Evolutionary conservation across 2,113 vertebrate genomes (phyloP).

Genomic region (Otocyon megalotis): DNA sequence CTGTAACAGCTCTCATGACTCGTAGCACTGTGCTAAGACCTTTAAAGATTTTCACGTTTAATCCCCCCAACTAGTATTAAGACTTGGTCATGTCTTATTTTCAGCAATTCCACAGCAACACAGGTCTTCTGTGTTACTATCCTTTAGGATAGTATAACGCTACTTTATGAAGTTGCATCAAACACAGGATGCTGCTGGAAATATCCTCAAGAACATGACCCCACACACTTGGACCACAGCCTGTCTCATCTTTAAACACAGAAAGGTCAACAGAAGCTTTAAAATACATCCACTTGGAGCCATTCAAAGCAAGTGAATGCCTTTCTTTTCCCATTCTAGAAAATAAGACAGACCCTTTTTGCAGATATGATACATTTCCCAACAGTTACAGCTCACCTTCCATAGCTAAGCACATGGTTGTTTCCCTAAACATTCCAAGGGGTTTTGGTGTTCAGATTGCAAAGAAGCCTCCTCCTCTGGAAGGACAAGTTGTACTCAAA

Average conservation of each 20-base stretch:
- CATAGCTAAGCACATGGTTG: rapidly evolving
- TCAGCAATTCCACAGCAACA: not conserved
- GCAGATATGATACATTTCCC: not conserved
- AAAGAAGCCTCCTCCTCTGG: not conserved
- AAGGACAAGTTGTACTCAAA: rapidly evolving
- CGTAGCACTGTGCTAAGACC: not conserved
- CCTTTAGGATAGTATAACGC: not conserved
- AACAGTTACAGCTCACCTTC: not conserved
- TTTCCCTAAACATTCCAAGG: not conserved
- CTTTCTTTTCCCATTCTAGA: not conserved
- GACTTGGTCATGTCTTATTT: not conserved
- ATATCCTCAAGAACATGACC: rapidly evolving
- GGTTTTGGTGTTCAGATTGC: rapidly evolving
- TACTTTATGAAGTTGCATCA: not conserved
- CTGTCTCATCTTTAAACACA: not conserved
- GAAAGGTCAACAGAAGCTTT: not conserved
- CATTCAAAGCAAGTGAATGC: not conserved
- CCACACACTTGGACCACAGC: not conserved
- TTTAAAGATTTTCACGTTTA: not conserved
- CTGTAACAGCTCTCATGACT: not conserved
- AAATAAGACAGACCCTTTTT: not conserved
- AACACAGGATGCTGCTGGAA: not conserved
- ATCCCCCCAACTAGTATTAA: not conserved
- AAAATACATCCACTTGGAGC: too few species aligned
- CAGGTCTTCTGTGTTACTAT: rapidly evolving